Conservation (phyloP, 2,113 vertebrate species). For the Gallinago paraguaiae region DNA sequence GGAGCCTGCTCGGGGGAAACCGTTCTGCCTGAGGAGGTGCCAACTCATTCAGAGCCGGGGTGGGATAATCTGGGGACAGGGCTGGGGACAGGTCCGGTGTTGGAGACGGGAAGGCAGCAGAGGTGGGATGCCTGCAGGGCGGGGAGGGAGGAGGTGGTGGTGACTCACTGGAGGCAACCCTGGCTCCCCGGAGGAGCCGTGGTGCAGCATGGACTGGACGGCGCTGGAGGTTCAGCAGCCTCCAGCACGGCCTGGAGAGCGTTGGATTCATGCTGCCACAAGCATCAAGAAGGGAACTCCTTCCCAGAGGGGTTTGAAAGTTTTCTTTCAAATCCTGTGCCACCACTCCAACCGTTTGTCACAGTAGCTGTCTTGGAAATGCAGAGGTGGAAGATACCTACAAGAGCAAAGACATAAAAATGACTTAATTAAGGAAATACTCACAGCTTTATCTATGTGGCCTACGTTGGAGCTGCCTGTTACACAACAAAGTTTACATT, state of each 20-base stretch:
- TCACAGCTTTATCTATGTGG: not conserved
- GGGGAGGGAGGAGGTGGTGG: not conserved
- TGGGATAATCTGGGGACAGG: accelerated
- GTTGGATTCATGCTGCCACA: not conserved
- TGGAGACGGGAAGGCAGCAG: not conserved
- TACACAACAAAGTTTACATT: not conserved
- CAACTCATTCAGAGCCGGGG: not conserved
- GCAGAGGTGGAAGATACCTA: not conserved
- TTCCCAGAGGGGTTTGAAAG: not conserved
- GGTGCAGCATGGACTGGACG: accelerated
- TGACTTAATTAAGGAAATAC: not conserved
- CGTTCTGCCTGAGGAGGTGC: not conserved
- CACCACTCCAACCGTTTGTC: not conserved
- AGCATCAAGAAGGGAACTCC: not conserved
- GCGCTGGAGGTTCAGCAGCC: not conserved
- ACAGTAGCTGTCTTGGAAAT: not conserved
- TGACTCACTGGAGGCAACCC: not conserved
- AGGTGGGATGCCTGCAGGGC: not conserved
- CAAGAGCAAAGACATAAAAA: not conserved
- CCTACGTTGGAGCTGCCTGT: not conserved
- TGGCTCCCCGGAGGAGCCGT: not conserved
- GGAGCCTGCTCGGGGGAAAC: not conserved
- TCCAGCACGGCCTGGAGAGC: not conserved
- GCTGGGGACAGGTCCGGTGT: not conserved
- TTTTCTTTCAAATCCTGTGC: not conserved